Conservation (phyloP, 2,888 invertebrate genomes). For the Blastobasis adustella region DNA sequence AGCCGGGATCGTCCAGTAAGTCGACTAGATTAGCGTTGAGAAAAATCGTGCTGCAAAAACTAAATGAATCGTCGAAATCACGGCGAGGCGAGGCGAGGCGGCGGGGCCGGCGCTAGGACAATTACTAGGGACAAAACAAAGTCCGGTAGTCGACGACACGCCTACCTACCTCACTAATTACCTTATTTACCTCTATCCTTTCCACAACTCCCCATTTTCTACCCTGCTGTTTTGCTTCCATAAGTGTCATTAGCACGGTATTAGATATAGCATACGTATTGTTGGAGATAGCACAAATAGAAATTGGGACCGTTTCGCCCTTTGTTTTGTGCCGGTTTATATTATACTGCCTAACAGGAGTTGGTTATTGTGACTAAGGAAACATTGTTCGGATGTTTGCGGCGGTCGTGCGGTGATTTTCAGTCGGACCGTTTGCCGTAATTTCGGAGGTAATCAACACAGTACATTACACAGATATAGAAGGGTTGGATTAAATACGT, state of each 20-base stretch:
- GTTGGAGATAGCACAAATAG: slow-evolving; percentile 4
- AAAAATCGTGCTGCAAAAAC: neutral
- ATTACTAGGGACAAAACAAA: slow-evolving; percentile 5
- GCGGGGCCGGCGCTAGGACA: neutral
- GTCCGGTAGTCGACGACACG: neutral
- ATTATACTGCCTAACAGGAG: slow-evolving; percentile 1
- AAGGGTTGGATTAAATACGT: too few relatives aligned
- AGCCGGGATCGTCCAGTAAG: too few relatives aligned
- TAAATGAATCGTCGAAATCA: slow-evolving; percentile 2
- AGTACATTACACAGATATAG: too few relatives aligned
- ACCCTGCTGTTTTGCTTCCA: slow-evolving; percentile 12
- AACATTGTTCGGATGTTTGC: slow-evolving; percentile 5
- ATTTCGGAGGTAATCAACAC: neutral
- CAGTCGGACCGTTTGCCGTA: neutral
- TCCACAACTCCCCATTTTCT: slow-evolving; percentile 10
- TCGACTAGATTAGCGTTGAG: too few relatives aligned
- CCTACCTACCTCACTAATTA: slow-evolving; percentile 11
- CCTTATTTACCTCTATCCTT: slow-evolving; percentile 14
- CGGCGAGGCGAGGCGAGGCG: too few relatives aligned
- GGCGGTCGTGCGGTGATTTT: neutral
- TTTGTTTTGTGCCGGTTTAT: slow-evolving; percentile 1
- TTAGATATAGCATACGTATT: slow-evolving; percentile 4
- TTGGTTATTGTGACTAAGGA: slow-evolving; percentile 1
- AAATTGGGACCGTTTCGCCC: slow-evolving; percentile 2
- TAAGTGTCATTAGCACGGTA: slow-evolving; percentile 13